Base-by-base conservation (phyloP, 2,888 invertebrate species). In the Calliphora vomitoria region DNA sequence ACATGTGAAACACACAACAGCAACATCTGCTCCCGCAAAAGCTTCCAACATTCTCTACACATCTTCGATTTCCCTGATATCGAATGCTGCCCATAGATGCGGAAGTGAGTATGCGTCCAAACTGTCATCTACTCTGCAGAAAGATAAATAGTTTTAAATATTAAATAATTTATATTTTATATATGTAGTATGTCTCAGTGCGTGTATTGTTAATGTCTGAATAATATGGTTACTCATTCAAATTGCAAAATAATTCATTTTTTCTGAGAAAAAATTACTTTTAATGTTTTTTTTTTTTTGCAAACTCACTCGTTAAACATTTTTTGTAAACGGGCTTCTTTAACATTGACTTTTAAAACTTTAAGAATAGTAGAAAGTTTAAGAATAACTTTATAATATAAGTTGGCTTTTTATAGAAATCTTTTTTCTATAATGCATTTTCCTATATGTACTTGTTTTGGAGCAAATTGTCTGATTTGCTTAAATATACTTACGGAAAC, bases 11-110 rank as follows among this genome's bases (percentile, higher is more conserved):
- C 64, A 81, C 3, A 55, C 81, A 50, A 76, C 64, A 53, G 80
- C 80, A 25, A 85, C 55, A 41, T 85, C 84, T 44, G 79, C 85
- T 11, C 85, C 80, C 6, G 80, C 53, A 41, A 85, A 85, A 55
- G 62, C 75, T 68, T 85, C 75, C 38, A 69, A 75, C 18, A 80
- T 85, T 60, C 69, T 76, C 1, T 76, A 62, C 62, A 80, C 80
- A 55, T 85, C 85, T 44, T 75, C 75, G 11, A 68, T 75, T 75
- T 72, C 80, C 20, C 41, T 80, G 20, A 15, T 75, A 44, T 80
- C 85, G 44, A 85, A 81, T 31, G 68, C 66, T 74, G 69, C 75
- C 38, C 69, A 85, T 60, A 69, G 80, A 31, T 85, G 74, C 15
- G 85, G 80, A 41, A 81, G 75, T 62, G 85, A 81, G 41, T 85